phyloP scores from a whole-genome alignment of 2,797 vertebrate species.

The Staurois parvus region DNA sequence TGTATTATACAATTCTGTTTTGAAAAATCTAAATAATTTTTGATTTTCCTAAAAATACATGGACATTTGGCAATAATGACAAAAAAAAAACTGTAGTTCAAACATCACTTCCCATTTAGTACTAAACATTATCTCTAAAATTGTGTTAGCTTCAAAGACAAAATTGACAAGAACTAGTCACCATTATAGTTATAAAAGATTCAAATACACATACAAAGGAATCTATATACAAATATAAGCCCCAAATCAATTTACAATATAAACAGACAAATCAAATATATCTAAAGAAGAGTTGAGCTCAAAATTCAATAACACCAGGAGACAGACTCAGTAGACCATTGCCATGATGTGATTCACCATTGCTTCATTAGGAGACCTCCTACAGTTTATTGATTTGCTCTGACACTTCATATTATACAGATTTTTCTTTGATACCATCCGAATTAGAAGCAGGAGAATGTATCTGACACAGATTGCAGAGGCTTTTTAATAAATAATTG shows the following conservation, averaged over 20 bases:
- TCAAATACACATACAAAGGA: not conserved
- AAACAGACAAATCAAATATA: not conserved
- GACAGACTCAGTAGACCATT: constrained; percentile 18
- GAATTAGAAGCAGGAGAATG: constrained; percentile 2
- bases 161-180: too few species aligned
- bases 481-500: not conserved
- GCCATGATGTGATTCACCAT: constrained; percentile 19
- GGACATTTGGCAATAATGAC: too few species aligned
- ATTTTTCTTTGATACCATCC: not conserved
- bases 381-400: constrained; percentile 16
- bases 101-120: not conserved
- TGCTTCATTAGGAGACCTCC: constrained; percentile 11
- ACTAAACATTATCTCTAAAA: too few species aligned
- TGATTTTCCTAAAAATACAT: too few species aligned
- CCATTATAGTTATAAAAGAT: not conserved
- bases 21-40: too few species aligned
- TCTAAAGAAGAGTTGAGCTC: not conserved
- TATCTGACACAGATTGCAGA: not conserved
- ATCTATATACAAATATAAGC: not conserved
- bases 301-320: constrained; percentile 25
- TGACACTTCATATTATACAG: constrained; percentile 22
- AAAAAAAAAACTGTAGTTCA: not conserved
- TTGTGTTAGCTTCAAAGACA: too few species aligned
- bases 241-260: not conserved
- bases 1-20: too few species aligned